Conservation (phyloP, 2,888 invertebrate species). For the Choreutis nemorana region DNA sequence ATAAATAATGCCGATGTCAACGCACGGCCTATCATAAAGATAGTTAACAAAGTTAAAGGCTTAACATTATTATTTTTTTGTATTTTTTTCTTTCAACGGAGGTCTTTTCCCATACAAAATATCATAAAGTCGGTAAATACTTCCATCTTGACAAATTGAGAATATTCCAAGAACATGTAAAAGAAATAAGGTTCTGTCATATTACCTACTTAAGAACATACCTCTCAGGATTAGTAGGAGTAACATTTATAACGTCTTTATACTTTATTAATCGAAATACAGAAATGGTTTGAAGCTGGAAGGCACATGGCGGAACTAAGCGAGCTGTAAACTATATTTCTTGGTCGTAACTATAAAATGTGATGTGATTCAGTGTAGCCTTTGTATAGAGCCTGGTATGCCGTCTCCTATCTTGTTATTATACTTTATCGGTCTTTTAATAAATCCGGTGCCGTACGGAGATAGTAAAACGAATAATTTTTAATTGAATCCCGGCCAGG, state of each 20-base stretch:
- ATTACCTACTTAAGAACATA: too few relatives aligned
- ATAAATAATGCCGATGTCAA: slow-evolving; percentile 50
- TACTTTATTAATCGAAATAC: slow-evolving; percentile 20
- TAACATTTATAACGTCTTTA: too few relatives aligned
- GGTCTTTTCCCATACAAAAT: too few relatives aligned
- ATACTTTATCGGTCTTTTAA: slow-evolving; percentile 43
- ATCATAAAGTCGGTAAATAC: too few relatives aligned
- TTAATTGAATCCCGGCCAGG: slow-evolving; percentile 50
- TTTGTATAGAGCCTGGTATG: slow-evolving; percentile 37
- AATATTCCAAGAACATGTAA: too few relatives aligned
- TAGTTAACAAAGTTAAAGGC: too few relatives aligned
- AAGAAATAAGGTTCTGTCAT: too few relatives aligned
- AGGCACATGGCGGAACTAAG: slow-evolving; percentile 25
- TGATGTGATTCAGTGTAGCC: slow-evolving; percentile 44
- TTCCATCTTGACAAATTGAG: too few relatives aligned
- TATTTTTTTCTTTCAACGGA: too few relatives aligned
- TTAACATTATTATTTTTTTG: too few relatives aligned
- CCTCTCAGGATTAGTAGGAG: too few relatives aligned
- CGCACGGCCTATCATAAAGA: too few relatives aligned
- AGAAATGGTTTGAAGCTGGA: slow-evolving; percentile 23
- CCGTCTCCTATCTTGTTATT: slow-evolving; percentile 28
- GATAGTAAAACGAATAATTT: slow-evolving; percentile 39
- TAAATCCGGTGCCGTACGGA: slow-evolving; percentile 29
- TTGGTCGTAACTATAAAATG: slow-evolving; percentile 43
- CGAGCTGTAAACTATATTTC: slow-evolving; percentile 37